phyloP scores from a whole-genome alignment of 2,888 invertebrate genomes.

The Hydropsyche betteni region DNA sequence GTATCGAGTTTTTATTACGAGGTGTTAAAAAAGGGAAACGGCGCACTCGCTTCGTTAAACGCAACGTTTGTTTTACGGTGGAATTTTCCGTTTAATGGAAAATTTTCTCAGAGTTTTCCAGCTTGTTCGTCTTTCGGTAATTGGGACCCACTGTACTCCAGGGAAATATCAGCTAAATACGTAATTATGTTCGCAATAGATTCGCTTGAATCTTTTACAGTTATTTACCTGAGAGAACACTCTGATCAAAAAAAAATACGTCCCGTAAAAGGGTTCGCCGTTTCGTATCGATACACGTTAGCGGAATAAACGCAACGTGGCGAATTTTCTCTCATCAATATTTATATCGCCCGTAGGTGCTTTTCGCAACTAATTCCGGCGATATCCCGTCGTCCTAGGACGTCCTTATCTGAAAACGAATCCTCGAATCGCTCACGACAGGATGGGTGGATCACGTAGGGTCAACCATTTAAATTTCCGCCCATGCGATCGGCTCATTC shows the following conservation, averaged over 20 bases:
- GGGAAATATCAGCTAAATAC: constrained; percentile 25
- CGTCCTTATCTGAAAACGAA: constrained; percentile 27
- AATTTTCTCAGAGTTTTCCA: neutral
- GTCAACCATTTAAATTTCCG: constrained; percentile 19
- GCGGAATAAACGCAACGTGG: no score
- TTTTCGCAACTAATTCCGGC: neutral
- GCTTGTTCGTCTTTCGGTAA: constrained; percentile 2
- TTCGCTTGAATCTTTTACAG: constrained; percentile 4
- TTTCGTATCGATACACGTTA: neutral
- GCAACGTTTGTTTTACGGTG: constrained; percentile 28
- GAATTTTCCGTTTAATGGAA: constrained; percentile 22
- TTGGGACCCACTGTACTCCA: constrained; percentile 1
- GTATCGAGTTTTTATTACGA: constrained; percentile 21
- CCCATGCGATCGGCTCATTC: neutral
- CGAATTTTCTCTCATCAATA: neutral
- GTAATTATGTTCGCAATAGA: constrained; percentile 16
- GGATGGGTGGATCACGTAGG: neutral
- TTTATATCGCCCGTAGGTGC: neutral
- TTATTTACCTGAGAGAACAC: neutral
- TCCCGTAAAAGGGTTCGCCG: neutral
- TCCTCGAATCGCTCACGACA: constrained; percentile 8
- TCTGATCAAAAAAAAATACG: no score
- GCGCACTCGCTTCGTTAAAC: constrained; percentile 1
- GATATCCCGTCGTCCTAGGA: constrained; percentile 2
- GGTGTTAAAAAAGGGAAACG: neutral